A percentile compares a stretch with the other conserved stretches of the same genome.
These are phyloP conservation scores for Cydia pomonella DNA, from an alignment of 1,140 invertebrate genomes.

Conservation along the genomic window DNA sequence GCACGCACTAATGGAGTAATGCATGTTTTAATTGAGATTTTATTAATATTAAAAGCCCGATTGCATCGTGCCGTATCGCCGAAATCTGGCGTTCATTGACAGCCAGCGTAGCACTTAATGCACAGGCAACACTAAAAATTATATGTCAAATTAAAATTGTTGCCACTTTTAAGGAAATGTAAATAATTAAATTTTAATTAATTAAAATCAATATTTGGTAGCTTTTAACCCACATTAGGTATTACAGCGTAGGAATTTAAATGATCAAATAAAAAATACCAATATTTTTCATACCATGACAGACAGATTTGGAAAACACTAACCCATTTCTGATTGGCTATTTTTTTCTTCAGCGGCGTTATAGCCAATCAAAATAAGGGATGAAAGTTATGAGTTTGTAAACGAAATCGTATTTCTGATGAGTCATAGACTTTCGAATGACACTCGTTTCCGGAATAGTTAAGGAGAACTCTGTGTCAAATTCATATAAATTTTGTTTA, in stretches of 20 bases:
- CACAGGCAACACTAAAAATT: background rate
- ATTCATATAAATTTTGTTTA: constrained; percentile 39
- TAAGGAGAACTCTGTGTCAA: constrained; percentile 36
- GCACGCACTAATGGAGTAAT: constrained; percentile 42
- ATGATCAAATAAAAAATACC: background rate
- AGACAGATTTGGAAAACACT: constrained; percentile 24
- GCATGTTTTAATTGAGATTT: constrained; percentile 51
- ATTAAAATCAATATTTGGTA: background rate
- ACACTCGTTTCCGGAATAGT: constrained; percentile 78
- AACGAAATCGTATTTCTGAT: constrained; percentile 63
- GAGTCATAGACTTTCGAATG: constrained; percentile 75
- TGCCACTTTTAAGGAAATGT: background rate
- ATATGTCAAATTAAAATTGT: constrained; percentile 20
- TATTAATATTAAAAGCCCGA: constrained; percentile 45
- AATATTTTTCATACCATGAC: background rate
- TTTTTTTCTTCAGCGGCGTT: constrained; percentile 19
- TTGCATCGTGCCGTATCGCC: constrained; percentile 41
- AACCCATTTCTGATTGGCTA: constrained; percentile 45
- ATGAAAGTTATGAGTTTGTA: constrained; percentile 45
- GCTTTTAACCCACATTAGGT: background rate
- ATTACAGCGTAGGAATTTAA: background rate
- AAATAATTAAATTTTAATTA: background rate
- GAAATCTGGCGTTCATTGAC: constrained; percentile 29
- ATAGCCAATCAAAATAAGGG: constrained; percentile 48
- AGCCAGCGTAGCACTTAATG: constrained; percentile 22